phyloP scores from a whole-genome alignment of 2,888 invertebrate genomes.

The Cylloceria caligata region DNA sequence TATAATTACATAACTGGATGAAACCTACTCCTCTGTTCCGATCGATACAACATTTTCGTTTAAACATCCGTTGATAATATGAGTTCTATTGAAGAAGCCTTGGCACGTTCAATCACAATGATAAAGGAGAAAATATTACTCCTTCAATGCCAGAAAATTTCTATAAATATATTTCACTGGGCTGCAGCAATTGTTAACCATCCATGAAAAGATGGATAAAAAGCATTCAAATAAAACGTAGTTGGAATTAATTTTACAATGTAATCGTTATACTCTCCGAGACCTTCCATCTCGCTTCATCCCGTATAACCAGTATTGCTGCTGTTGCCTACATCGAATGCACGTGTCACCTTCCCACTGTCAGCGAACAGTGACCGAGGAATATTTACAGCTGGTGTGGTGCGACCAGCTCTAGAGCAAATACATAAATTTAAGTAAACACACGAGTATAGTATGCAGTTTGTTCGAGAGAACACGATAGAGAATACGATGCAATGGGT shows the following conservation, averaged over 20 bases:
- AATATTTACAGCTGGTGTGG: conserved; percentile 24
- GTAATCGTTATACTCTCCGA: not conserved
- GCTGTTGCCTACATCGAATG: conserved; percentile 2
- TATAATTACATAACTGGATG: conserved; percentile 6
- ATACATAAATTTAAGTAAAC: conserved; percentile 68
- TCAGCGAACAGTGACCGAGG: not conserved
- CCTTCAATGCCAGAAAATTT: too few relatives aligned
- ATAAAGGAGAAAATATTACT: too few relatives aligned
- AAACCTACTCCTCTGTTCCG: not conserved
- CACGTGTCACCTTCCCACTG: conserved; percentile 10
- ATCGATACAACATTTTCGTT: not conserved
- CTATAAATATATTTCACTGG: not conserved
- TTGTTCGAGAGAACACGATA: conserved; percentile 22
- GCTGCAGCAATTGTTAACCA: not conserved
- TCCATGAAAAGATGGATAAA: not conserved
- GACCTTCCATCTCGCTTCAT: not conserved
- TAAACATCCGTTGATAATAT: too few relatives aligned
- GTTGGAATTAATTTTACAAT: not conserved
- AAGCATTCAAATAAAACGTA: not conserved
- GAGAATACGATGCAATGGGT: not conserved
- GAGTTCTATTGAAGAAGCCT: too few relatives aligned
- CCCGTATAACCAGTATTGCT: not conserved
- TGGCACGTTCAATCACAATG: too few relatives aligned
- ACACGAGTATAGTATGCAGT: conserved; percentile 56
- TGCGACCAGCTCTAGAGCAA: conserved; percentile 28